These are phyloP conservation scores for Villa cingulata DNA, from an alignment of 2,888 invertebrate species.

Conservation along the genomic window DNA sequence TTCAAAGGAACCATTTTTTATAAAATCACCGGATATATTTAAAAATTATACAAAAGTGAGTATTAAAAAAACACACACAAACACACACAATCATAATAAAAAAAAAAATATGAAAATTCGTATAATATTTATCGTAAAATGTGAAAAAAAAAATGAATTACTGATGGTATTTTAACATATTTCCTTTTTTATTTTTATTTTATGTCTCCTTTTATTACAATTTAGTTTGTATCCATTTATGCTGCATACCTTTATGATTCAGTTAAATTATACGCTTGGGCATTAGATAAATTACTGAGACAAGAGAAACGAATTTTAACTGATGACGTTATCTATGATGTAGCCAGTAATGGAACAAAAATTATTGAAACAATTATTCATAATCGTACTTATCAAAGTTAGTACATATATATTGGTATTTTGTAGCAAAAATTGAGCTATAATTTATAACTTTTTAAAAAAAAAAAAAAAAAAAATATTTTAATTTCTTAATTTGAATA, in stretches of 20 bases:
- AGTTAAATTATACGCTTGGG: conserved; percentile 77
- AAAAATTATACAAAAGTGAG: conserved; percentile 40
- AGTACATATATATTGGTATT: neutral
- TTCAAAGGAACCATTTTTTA: conserved; percentile 65
- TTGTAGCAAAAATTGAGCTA: too few species aligned
- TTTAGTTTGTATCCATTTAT: conserved; percentile 74
- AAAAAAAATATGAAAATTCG: too few species aligned
- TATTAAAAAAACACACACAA: too few species aligned
- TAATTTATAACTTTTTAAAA: neutral
- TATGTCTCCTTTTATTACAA: conserved; percentile 20
- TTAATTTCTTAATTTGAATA: neutral
- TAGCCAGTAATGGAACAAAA: conserved; percentile 71
- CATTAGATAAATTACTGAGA: conserved; percentile 60
- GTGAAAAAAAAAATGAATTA: too few species aligned
- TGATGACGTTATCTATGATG: conserved; percentile 47
- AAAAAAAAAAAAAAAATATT: neutral
- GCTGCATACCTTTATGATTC: conserved; percentile 94
- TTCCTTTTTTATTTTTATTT: too few species aligned
- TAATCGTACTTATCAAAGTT: conserved; percentile 74
- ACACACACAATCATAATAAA: too few species aligned
- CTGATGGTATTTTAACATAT: too few species aligned
- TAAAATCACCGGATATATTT: conserved; percentile 49
- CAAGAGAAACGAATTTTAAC: conserved; percentile 43
- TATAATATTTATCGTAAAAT: too few species aligned
- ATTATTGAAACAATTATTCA: conserved; percentile 79